phyloP scores from a whole-genome alignment of 2,888 invertebrate species.

The Eutolmus rufibarbis region DNA sequence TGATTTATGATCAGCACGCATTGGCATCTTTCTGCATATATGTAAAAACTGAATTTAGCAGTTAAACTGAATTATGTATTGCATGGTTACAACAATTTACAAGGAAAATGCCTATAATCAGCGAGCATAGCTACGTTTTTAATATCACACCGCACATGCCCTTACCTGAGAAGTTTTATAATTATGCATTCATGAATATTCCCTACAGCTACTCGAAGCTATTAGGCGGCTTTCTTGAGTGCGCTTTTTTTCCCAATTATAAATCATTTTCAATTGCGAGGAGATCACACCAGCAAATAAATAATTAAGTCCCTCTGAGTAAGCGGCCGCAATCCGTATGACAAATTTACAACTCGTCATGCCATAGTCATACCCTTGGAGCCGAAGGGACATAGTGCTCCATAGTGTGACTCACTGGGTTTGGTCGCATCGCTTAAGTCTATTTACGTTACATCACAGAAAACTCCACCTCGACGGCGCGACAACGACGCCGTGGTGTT shows the following conservation, averaged over 20 bases:
- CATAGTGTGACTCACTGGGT: constrained; percentile 17
- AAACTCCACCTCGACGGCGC: neutral
- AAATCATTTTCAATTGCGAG: neutral
- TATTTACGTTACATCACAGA: constrained; percentile 42
- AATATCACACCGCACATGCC: neutral
- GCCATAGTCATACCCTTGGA: constrained; percentile 19
- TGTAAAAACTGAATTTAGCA: neutral
- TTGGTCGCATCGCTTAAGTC: constrained; percentile 16
- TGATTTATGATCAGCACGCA: neutral
- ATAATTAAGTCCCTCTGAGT: constrained; percentile 23
- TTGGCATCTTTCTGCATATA: neutral
- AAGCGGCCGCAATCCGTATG: constrained; percentile 20
- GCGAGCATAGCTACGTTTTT: neutral
- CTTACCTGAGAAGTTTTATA: neutral
- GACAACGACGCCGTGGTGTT: neutral
- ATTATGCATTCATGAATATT: neutral
- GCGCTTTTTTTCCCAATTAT: neutral
- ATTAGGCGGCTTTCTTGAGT: neutral
- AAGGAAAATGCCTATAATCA: neutral
- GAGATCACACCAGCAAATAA: neutral
- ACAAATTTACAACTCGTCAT: constrained; percentile 26
- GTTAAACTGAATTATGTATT: neutral
- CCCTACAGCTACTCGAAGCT: neutral
- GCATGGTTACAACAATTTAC: neutral
- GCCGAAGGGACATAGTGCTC: neutral